phyloP scores from a whole-genome alignment of 2,113 vertebrate species.

The Struthio camelus region DNA sequence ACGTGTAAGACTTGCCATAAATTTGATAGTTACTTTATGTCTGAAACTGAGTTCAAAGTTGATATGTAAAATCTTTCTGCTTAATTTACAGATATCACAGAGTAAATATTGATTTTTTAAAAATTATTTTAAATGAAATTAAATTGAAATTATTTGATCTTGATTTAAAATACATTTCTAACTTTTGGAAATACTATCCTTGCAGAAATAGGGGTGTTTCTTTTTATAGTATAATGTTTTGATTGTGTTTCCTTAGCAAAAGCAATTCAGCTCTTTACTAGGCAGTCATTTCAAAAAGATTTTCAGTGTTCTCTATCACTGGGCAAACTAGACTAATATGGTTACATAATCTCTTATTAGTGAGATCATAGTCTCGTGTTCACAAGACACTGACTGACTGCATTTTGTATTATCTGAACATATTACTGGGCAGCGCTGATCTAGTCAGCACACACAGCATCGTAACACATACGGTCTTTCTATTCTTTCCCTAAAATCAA shows the following conservation, averaged over 20 bases:
- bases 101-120: background rate
- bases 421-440: background rate
- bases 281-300: background rate
- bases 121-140: background rate
- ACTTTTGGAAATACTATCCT: background rate
- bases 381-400: background rate
- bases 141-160: background rate
- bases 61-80: background rate
- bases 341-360: background rate
- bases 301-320: background rate
- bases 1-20: background rate
- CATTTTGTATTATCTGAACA: background rate
- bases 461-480: background rate
- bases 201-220: background rate
- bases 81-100: background rate
- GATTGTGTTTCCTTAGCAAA: slow-evolving; percentile 51
- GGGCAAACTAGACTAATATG: background rate
- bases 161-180: background rate
- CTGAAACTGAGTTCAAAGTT: background rate
- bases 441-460: background rate
- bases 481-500: background rate
- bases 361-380: slow-evolving; percentile 1
- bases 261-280: background rate
- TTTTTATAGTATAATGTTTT: slow-evolving; percentile 46
- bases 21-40: background rate